Evolutionary conservation across 30 jellyfish, hydroid and myxozoan genomes (phyloP).

Genomic region (Aurelia aurita complex sp. Pacific): DNA sequence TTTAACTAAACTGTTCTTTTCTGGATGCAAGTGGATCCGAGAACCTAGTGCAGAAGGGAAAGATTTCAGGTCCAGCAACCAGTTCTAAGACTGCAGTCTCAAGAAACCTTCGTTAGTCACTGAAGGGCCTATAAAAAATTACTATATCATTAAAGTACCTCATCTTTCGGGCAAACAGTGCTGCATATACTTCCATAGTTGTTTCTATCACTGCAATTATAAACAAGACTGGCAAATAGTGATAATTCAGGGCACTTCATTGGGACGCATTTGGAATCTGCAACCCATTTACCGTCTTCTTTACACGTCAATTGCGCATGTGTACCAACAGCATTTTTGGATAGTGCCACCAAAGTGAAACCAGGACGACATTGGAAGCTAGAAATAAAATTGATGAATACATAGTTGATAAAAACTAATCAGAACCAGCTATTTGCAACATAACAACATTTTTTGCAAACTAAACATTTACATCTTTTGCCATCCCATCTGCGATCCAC

Average conservation of each 20-base stretch:
- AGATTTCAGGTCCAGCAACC: too few relatives aligned
- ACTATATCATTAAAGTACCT: slow-evolving; percentile 25
- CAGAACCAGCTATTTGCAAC: too few relatives aligned
- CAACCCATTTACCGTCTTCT: slow-evolving; percentile 78
- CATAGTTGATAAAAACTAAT: too few relatives aligned
- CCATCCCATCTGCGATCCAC: too few relatives aligned
- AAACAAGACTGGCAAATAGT: slow-evolving; percentile 25
- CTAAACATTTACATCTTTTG: too few relatives aligned
- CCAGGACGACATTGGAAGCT: slow-evolving; percentile 92
- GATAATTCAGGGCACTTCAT: slow-evolving; percentile 72
- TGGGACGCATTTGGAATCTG: slow-evolving; percentile 72
- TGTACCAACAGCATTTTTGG: slow-evolving; percentile 57
- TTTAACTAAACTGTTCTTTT: too few relatives aligned
- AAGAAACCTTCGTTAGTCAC: too few relatives aligned
- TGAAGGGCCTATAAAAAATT: too few relatives aligned
- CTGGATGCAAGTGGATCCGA: too few relatives aligned
- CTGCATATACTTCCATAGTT: slow-evolving; percentile 76
- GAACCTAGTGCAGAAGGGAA: too few relatives aligned
- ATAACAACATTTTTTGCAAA: too few relatives aligned
- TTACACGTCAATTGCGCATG: slow-evolving; percentile 59
- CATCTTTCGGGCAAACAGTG: slow-evolving; percentile 60
- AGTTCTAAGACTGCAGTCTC: too few relatives aligned
- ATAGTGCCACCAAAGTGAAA: slow-evolving; percentile 10
- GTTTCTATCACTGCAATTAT: slow-evolving; percentile 81
- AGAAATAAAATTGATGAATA: background rate